Base-by-base conservation (phyloP, 2,888 invertebrate species). In the Spilosoma lubricipeda region DNA sequence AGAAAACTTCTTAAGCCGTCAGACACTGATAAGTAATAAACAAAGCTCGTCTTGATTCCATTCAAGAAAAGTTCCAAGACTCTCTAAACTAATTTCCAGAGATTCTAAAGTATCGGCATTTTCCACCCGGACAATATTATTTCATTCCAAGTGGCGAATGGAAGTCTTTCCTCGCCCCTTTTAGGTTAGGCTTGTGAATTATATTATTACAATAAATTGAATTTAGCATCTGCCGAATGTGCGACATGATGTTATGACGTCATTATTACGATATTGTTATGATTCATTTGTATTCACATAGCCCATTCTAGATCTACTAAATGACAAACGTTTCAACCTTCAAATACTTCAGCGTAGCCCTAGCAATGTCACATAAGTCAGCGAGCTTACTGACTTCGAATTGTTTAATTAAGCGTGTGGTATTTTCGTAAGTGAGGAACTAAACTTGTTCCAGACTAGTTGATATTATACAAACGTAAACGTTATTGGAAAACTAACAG, bases 231-330 rank as follows among this genome's bases (percentile, higher is more conserved):
- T 9, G 4, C 18, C n/a, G 30, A 48, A 64, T 67, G 67, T 18
- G 20, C 23, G 63, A 70, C 23, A 30, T 63, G 15, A 56, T 56
- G 36, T 8, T 36, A 59, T 75, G 73, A 76, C 64, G 76, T 76
- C 70, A 77, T 20, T 68, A n/a, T n/a, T n/a, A n/a, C n/a, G n/a
- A n/a, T n/a, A n/a, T n/a, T n/a, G n/a, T n/a, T n/a, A 64, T 20
- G 45, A 59, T 65, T 76, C 11, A 81, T 84, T 81, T 74, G 72
- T 79, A 84, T 84, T 84, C 79, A 66, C 65, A 59, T 72, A 71
- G 69, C 67, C 66, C 42, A n/a, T 69, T 71, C 13, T 68, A 75
- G 67, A 11, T 48, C 56, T 68, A 75, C 52, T 45, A 69, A 72
- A 68, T 69, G 70, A 79, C 72, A 75, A 77, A 70, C 59, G 36